phyloP scores from a whole-genome alignment of 2,113 vertebrate species.

The Eira barbara region DNA sequence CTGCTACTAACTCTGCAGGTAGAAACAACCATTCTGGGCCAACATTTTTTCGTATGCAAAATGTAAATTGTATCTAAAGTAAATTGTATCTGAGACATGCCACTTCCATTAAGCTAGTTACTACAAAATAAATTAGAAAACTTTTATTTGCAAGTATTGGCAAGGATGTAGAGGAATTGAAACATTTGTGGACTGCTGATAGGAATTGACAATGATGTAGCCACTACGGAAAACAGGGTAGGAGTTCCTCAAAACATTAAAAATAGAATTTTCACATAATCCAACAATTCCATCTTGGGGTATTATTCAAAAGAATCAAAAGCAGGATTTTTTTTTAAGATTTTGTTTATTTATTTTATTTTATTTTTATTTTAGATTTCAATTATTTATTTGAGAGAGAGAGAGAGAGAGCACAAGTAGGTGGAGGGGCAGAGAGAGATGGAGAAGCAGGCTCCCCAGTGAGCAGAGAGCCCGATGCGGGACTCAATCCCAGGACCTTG shows the following conservation, averaged over 20 bases:
- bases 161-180: not conserved
- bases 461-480: not conserved
- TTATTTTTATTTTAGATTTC: not conserved
- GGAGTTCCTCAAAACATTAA: not conserved
- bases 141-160: not conserved
- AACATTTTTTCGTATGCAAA: not conserved
- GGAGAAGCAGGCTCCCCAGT: not conserved
- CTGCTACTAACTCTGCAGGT: not conserved
- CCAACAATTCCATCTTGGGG: not conserved
- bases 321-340: not conserved
- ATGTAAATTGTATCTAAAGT: not conserved
- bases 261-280: not conserved
- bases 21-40: not conserved
- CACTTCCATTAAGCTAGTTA: not conserved
- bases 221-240: not conserved
- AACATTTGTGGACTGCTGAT: fast-evolving
- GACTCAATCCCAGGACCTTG: not conserved
- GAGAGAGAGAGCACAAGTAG: not conserved
- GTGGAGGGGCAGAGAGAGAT: not conserved
- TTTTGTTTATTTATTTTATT: not conserved
- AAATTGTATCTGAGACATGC: not conserved
- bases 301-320: not conserved
- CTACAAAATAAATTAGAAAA: not conserved
- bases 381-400: not conserved
- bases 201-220: not conserved